Base-by-base conservation (phyloP, 2,888 invertebrate species). In the Dorcus parallelipipedus region DNA sequence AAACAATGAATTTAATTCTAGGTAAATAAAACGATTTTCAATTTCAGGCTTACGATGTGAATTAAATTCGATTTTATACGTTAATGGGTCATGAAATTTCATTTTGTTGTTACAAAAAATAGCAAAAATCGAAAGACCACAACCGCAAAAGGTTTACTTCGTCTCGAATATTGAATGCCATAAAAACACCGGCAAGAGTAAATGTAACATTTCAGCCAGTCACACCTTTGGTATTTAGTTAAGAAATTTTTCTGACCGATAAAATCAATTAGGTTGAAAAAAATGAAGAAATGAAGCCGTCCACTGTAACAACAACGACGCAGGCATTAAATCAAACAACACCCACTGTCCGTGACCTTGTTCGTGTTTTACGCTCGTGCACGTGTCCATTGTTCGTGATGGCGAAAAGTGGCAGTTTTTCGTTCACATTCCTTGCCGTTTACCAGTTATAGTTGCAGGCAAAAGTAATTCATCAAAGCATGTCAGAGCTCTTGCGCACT, bases 241-340 rank as follows among this genome's bases (percentile, higher is more conserved):
- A 33, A 33, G 26, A 33, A 33, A 33, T 33, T 54, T 54, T 47
- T 54, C 40, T 23, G 39, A 23, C 7, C 47, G 54, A 54, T 54
- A 54, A 54, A 54, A 54, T 54, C 54, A 48, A 54, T 54, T 54
- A 47, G 17, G 10, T 48, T 38, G 9, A 23, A 47, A 54, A 54
- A 47, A 54, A 20, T 45, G 45, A 45, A 45, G 45, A 45, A 45
- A 9, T 10, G n/a, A 45, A 23, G 23, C 45, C 17, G 45, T 45
- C 23, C 9, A 45, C 20, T 23, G 45, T 45, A 23, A 45, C 45
- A 45, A 23, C 45, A 45, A 20, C 26, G 26, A 5, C 45, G 45
- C 45, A 45, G 45, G 20, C 45, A 45, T 20, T 45, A 45, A 45
- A 45, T 45, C 45, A 45, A 45, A 45, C 23, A 45, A 45, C 45